phyloP scores from a whole-genome alignment of 2,888 invertebrate species.

The Spisula subtruncata region DNA sequence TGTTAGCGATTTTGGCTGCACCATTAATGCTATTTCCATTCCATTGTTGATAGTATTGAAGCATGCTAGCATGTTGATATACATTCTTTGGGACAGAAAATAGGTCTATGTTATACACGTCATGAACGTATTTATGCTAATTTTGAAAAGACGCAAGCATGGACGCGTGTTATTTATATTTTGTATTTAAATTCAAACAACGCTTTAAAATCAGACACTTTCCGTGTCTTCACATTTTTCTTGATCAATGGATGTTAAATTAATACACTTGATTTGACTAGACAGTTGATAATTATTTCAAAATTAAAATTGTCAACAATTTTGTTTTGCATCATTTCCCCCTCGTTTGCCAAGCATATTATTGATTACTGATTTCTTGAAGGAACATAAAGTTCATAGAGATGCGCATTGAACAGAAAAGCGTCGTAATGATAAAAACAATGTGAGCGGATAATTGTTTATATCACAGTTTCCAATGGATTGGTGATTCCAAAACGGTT shows the following conservation, averaged over 20 bases:
- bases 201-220: not conserved
- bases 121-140: too few species aligned
- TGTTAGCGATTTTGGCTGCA: too few species aligned
- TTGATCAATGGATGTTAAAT: too few species aligned
- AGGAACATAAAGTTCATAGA: not conserved
- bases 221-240: too few species aligned
- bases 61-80: too few species aligned
- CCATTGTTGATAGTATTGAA: too few species aligned
- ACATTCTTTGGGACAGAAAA: too few species aligned
- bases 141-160: too few species aligned
- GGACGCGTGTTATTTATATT: too few species aligned
- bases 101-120: too few species aligned
- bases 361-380: conserved; percentile 12
- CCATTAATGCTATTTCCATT: too few species aligned
- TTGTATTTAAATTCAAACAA: not conserved
- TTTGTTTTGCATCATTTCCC: conserved; percentile 7
- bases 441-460: not conserved
- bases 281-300: not conserved
- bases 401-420: not conserved
- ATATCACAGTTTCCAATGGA: not conserved
- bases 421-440: not conserved
- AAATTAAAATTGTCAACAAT: conserved; percentile 11
- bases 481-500: not conserved
- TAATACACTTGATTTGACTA: not conserved
- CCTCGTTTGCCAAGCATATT: not conserved